Conservation (phyloP, 2,888 invertebrate species). For the Tethea ocularis region DNA sequence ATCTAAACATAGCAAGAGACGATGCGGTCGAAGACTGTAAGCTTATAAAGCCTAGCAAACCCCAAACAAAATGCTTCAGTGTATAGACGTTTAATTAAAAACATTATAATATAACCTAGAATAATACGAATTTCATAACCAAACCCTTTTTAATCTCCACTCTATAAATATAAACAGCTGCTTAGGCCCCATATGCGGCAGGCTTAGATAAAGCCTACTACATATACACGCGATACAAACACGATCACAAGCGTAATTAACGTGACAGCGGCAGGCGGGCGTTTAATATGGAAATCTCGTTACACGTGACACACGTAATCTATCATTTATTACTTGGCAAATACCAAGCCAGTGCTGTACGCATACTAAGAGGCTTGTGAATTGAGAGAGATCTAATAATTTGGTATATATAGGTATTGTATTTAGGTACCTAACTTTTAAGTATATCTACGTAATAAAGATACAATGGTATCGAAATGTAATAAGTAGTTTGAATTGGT, state of each 20-base stretch:
- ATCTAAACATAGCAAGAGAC: too few species aligned
- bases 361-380: slow-evolving; percentile 9
- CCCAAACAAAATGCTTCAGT: too few species aligned
- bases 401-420: too few species aligned
- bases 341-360: slow-evolving; percentile 25
- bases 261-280: slow-evolving; percentile 36
- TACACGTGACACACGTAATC: slow-evolving; percentile 45
- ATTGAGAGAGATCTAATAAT: not conserved
- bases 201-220: slow-evolving; percentile 17
- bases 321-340: slow-evolving; percentile 50
- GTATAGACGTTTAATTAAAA: too few species aligned
- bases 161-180: slow-evolving; percentile 26
- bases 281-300: slow-evolving; percentile 58
- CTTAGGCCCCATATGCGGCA: slow-evolving; percentile 20
- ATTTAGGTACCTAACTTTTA: too few species aligned
- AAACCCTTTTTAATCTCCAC: not conserved
- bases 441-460: too few species aligned
- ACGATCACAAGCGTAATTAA: slow-evolving; percentile 33
- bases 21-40: too few species aligned
- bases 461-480: too few species aligned
- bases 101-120: too few species aligned
- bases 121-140: not conserved
- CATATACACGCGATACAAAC: not conserved
- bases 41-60: too few species aligned
- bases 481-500: too few species aligned